Conservation (phyloP, 2,888 invertebrate genomes). For the Eilema griseolum region DNA sequence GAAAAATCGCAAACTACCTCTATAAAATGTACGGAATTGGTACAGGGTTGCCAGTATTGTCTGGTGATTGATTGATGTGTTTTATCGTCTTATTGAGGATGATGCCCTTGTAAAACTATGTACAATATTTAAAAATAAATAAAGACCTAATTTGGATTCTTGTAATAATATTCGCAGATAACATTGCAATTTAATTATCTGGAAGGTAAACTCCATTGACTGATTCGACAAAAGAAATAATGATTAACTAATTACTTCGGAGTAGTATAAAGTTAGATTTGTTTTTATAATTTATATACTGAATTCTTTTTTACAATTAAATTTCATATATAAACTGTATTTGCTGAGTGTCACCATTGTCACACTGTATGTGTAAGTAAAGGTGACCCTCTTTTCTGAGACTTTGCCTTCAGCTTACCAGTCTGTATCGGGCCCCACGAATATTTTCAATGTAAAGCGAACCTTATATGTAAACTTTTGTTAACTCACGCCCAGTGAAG, state of each 20-base stretch:
- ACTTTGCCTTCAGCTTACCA: too few species aligned
- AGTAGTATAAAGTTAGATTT: neutral
- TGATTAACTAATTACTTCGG: neutral
- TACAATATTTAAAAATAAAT: neutral
- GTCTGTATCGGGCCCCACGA: too few species aligned
- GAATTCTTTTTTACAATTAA: neutral
- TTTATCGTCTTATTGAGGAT: neutral
- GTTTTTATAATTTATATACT: neutral
- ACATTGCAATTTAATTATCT: neutral
- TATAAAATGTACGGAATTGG: constrained; percentile 52
- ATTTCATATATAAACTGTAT: too few species aligned
- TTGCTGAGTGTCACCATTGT: too few species aligned
- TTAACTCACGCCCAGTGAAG: neutral
- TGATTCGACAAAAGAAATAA: neutral
- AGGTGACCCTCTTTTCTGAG: too few species aligned
- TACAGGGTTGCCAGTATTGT: constrained; percentile 48
- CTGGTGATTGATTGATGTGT: constrained; percentile 11
- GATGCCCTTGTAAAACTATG: neutral
- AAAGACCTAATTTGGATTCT: neutral
- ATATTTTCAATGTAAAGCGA: too few species aligned
- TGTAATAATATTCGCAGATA: neutral
- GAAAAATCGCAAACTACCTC: constrained; percentile 65
- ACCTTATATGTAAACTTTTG: too few species aligned
- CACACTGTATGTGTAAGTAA: too few species aligned
- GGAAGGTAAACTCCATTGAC: neutral